Base-by-base conservation (phyloP, 2,888 invertebrate species). In the Catocala sponsa region DNA sequence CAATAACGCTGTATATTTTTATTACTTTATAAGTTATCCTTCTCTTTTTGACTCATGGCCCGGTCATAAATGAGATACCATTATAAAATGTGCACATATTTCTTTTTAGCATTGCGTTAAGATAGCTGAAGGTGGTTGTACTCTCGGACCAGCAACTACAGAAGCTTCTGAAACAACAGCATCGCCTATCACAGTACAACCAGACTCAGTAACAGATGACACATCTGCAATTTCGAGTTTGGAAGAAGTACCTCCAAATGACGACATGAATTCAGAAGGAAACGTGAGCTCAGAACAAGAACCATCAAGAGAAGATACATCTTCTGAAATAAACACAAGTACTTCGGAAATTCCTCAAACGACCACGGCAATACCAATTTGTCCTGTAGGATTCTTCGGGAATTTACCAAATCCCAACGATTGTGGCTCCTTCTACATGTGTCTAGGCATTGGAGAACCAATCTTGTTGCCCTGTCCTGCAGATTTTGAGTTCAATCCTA, bases 111-210 rank as follows among this genome's bases (percentile, higher is more conserved):
- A 25, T 25, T 54, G 57, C 38, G 46, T 70, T 4, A 46, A 61
- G 0, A 51, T 65, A 13, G 63, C 65, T 7, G 59, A 65, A 44
- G 44, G 12, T 44, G 44, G 44, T 5, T 55, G 55, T 42, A 55
- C 55, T 25, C 25, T 49, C 25, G 25, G 25, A 25, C 12, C 42
- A 6, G 11, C 33, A 33, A 35, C 50, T 50, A 33, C 50, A 33
- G n/a, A 11, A 41, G 4, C 41, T 38, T 33, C 54, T 41, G 46
- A 51, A 32, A 10, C 51, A 6, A 35, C 51, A 33, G 4, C 6
- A 13, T 46, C 46, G 5, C 5, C 15, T 5, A 25, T 4, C 47
- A 12, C 10, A 35, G 35, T 7, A 25, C 1, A 25, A 25, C 25
- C 25, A 25, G 25, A 25, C 25, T 25, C 25, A 25, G 25, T 25